Evolutionary conservation across 2,888 invertebrate genomes (phyloP), one percentile per base, ranked within the genome.

Genomic region (Leptopilina drosophilae): DNA sequence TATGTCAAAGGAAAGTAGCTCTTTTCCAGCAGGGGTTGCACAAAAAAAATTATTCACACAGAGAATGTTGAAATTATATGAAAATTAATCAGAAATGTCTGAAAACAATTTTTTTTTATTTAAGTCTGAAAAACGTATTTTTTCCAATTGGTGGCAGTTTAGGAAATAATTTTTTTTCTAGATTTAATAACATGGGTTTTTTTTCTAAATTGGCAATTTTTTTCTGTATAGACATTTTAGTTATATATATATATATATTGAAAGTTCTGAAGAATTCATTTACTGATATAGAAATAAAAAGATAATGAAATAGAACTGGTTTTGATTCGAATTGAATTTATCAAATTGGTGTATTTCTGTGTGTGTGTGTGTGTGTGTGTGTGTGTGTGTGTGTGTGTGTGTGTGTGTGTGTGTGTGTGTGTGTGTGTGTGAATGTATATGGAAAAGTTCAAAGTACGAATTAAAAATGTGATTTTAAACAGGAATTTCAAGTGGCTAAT

Each of bases 111-210:
- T 33, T 33, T 33, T 33, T 33, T 33, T 33, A 33, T 33, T 33
- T 5, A 2, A 33, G 33, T 33, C 20, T 69, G 49, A 26, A 69
- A 69, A 49, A 8, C 69, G 26, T 73, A 8, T 33, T 53, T 73
- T 56, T 56, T 56, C 53, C 33, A 73, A 73, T 33, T 73, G 73
- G 56, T 73, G 40, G 56, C 40, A 73, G 33, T 56, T 53, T 73
- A 56, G 53, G 56, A 33, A 73, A 56, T n/a, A 33, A 73, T 56
- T 73, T 56, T 73, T 33, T 7, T 11, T 56, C n/a, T 56, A 73
- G 73, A 73, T 15, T 20, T 53, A 69, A n/a, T 56, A n/a, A 33
- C n/a, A 15, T 14, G 53, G 42, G 42, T 42, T 8, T 42, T 73
- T 73, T 33, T 26, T 20, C 20, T 20, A 2, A 33, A 33, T 33